phyloP scores from a whole-genome alignment of 2,888 invertebrate genomes.

The Aricia artaxerxes region DNA sequence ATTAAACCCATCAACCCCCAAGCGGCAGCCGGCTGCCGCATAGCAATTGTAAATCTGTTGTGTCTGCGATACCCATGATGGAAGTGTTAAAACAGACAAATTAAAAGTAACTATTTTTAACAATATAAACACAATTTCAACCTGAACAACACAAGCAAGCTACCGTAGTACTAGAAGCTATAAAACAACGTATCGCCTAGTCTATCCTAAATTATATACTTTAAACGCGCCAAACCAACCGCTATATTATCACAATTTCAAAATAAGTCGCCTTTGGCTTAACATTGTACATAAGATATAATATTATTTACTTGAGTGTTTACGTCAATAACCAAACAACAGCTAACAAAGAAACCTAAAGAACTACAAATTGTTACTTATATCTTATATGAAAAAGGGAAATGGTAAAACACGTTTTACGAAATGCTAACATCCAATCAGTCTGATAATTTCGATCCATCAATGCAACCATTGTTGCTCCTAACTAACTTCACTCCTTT shows the following conservation, averaged over 20 bases:
- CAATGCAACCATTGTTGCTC: not conserved
- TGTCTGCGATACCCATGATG: no score
- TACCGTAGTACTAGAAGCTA: conserved; percentile 34
- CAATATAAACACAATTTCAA: conserved; percentile 37
- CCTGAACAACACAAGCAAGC: conserved; percentile 38
- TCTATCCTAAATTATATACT: conserved; percentile 42
- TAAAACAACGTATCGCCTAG: conserved; percentile 34
- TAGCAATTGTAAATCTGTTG: no score
- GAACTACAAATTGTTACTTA: not conserved
- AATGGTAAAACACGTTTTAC: not conserved
- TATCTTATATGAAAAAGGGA: not conserved
- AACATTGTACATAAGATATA: conserved; percentile 41
- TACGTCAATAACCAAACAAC: conserved; percentile 31
- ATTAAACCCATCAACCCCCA: no score
- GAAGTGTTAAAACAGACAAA: no score
- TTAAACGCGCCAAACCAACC: conserved; percentile 49
- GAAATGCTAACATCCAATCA: conserved; percentile 17
- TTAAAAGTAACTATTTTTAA: not conserved
- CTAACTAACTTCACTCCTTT: not conserved
- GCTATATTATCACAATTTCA: conserved; percentile 64
- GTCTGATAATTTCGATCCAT: conserved; percentile 20
- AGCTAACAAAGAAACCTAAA: not conserved
- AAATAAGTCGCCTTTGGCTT: conserved; percentile 71
- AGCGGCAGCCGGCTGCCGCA: no score
- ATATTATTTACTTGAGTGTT: conserved; percentile 36